A percentile compares a stretch with the other conserved stretches of the same genome.
These are phyloP conservation scores for Ptilonorhynchus violaceus DNA, from an alignment of 2,113 vertebrate species.

Conservation along the genomic window DNA sequence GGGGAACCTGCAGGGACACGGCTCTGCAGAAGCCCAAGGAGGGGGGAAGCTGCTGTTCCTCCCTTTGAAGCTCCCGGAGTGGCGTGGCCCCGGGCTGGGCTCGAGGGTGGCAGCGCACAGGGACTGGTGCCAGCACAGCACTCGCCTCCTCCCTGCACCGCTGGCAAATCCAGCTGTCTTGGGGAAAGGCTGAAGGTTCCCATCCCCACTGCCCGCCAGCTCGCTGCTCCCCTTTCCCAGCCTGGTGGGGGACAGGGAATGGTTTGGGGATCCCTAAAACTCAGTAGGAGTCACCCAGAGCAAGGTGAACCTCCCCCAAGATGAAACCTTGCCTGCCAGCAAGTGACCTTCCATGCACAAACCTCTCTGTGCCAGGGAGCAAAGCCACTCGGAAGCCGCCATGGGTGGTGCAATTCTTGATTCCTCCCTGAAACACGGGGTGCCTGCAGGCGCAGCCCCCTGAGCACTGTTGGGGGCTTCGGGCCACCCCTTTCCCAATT, in stretches of 20 bases:
- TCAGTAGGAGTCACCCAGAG: not conserved
- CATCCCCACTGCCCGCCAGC: not conserved
- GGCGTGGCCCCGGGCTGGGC: fast-evolving
- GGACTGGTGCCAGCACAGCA: fast-evolving
- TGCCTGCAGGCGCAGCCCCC: fast-evolving
- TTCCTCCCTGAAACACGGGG: not conserved
- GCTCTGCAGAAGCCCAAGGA: not conserved
- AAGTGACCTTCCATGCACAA: not conserved
- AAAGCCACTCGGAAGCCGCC: not conserved
- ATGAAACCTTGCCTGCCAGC: not conserved
- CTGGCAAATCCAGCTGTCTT: not conserved
- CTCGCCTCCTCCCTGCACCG: not conserved
- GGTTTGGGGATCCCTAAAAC: not conserved
- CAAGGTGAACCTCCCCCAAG: not conserved
- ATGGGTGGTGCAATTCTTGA: fast-evolving
- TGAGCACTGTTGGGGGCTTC: fast-evolving
- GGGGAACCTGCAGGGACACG: not conserved
- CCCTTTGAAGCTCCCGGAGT: not conserved
- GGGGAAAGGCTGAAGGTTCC: not conserved
- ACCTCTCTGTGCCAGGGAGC: fast-evolving
- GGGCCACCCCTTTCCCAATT: not conserved
- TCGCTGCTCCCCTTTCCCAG: not conserved
- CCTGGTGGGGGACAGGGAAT: not conserved
- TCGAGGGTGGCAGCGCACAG: fast-evolving
- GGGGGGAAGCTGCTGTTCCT: not conserved